phyloP scores from a whole-genome alignment of 2,797 vertebrate species.

The Setipinna tenuifilis region DNA sequence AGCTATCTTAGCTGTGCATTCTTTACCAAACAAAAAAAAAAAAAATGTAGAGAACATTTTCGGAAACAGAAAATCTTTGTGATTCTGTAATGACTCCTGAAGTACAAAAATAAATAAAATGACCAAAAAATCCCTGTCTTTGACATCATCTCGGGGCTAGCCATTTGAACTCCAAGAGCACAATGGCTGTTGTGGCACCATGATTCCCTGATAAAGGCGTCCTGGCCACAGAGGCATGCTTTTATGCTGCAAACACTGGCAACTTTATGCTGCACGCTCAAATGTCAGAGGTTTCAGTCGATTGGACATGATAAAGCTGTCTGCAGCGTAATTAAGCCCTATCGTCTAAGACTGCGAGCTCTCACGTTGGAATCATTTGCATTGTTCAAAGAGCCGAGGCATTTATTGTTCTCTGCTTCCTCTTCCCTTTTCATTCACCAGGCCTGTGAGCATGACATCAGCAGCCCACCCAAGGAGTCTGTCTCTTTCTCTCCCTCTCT shows the following conservation, averaged over 20 bases:
- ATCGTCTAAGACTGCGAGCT: slow-evolving; percentile 43
- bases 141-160: slow-evolving; percentile 35
- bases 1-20: slow-evolving; percentile 21
- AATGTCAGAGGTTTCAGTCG: slow-evolving; percentile 55
- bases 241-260: slow-evolving; percentile 49
- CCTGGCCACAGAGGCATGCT: slow-evolving; percentile 49
- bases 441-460: slow-evolving; percentile 75
- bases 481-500: slow-evolving; percentile 39
- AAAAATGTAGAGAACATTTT: background rate
- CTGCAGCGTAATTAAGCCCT: slow-evolving; percentile 57
- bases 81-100: slow-evolving; percentile 46
- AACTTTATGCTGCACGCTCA: slow-evolving; percentile 43
- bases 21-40: background rate
- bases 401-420: slow-evolving; percentile 72
- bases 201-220: slow-evolving; percentile 57
- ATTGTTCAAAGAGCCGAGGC: slow-evolving; percentile 60
- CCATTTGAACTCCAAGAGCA: slow-evolving; percentile 52
- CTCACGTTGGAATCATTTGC: slow-evolving; percentile 55
- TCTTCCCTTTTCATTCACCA: slow-evolving; percentile 65
- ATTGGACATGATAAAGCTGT: slow-evolving; percentile 61
- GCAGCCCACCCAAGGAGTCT: slow-evolving; percentile 79
- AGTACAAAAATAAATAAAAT: slow-evolving; percentile 41
- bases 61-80: slow-evolving; percentile 44
- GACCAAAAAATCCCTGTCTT: slow-evolving; percentile 28
- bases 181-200: slow-evolving; percentile 50